phyloP scores from a whole-genome alignment of 2,888 invertebrate genomes.

The Bembecia ichneumoniformis region DNA sequence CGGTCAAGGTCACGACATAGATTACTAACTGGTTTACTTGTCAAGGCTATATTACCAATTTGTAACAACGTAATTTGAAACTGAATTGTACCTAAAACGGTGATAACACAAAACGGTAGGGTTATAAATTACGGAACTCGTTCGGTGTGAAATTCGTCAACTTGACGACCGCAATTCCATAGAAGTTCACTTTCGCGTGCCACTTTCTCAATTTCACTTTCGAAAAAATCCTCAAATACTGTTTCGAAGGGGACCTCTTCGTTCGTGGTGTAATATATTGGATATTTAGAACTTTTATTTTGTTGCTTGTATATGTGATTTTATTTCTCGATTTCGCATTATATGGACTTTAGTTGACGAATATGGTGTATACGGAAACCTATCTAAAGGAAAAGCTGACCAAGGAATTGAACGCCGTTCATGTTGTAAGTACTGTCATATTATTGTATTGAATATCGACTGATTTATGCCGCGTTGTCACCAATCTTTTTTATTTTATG shows the following conservation, averaged over 20 bases:
- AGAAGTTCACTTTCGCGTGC: conserved; percentile 43
- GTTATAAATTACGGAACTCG: conserved; percentile 21
- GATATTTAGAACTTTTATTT: conserved; percentile 15
- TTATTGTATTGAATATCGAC: conserved; percentile 24
- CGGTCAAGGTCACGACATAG: conserved; percentile 25
- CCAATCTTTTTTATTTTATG: conserved; percentile 20
- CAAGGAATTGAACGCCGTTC: conserved; percentile 77
- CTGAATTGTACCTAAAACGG: conserved; percentile 9
- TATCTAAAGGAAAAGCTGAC: conserved; percentile 77
- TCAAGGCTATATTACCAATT: conserved; percentile 10
- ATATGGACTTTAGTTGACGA: conserved; percentile 47
- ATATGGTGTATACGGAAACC: conserved; percentile 77
- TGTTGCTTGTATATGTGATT: conserved; percentile 36
- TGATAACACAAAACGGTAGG: conserved; percentile 22
- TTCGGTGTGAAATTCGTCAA: conserved; percentile 49
- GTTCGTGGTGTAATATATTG: conserved; percentile 7
- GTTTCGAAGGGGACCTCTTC: conserved; percentile 20
- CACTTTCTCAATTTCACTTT: conserved; percentile 56
- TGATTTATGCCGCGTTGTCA: conserved; percentile 38
- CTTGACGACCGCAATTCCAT: conserved; percentile 40
- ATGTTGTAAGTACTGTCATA: conserved; percentile 78
- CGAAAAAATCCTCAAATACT: conserved; percentile 40
- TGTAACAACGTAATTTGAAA: not conserved
- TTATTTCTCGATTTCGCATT: conserved; percentile 15
- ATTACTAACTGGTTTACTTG: no score